These are phyloP conservation scores for Dicrurus megarhynchus DNA, from an alignment of 2,113 vertebrate species.

Conservation along the genomic window DNA sequence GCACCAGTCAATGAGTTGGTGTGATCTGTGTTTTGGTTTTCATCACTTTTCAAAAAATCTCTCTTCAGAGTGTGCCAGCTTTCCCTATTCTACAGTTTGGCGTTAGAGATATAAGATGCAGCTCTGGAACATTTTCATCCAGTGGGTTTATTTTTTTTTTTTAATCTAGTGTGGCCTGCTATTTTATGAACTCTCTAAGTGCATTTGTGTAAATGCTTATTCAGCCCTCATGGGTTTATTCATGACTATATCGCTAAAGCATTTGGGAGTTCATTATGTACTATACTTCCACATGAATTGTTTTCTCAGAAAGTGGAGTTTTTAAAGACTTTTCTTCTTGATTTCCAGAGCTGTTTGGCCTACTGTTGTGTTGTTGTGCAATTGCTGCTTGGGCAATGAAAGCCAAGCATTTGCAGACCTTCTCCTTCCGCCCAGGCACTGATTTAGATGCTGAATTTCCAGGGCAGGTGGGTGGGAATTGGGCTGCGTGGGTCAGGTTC, in stretches of 20 bases:
- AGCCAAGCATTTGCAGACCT: neutral
- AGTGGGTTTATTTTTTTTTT: neutral
- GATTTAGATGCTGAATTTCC: neutral
- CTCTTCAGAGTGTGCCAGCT: neutral
- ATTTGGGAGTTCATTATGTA: constrained; percentile 39
- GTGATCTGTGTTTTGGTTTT: neutral
- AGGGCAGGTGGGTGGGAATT: neutral
- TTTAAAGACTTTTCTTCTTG: neutral
- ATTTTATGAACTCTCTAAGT: constrained; percentile 9
- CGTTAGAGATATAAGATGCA: neutral
- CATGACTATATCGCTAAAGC: constrained; percentile 10
- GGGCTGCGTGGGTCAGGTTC: neutral
- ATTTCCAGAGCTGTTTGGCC: constrained; percentile 11
- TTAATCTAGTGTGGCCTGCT: neutral
- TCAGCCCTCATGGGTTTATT: constrained; percentile 36
- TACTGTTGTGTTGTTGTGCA: neutral
- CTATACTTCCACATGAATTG: constrained; percentile 28
- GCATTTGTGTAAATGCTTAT: constrained; percentile 44
- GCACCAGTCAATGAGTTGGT: neutral
- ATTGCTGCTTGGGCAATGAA: neutral
- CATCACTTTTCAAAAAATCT: neutral
- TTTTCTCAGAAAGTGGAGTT: constrained; percentile 25
- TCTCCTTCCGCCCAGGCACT: neutral
- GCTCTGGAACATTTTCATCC: neutral
- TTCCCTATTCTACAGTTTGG: neutral